These are phyloP conservation scores for Daktulosphaira vitifoliae DNA, from an alignment of 1,140 invertebrate species.

Conservation along the genomic window DNA sequence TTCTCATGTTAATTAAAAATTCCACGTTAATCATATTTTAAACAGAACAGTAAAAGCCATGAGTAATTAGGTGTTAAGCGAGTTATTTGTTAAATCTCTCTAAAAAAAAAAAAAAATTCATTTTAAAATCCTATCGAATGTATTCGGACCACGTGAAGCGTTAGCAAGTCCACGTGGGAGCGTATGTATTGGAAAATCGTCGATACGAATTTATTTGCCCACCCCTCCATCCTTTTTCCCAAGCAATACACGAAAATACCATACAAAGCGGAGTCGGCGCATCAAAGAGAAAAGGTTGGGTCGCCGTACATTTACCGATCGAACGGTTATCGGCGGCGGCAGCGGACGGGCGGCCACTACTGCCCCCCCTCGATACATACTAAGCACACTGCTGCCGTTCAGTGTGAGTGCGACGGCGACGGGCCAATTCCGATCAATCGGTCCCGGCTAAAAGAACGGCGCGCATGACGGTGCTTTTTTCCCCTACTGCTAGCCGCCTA, in stretches of 20 bases:
- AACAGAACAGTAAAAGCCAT: too few species aligned
- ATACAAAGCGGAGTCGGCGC: background rate
- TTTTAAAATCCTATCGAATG: too few species aligned
- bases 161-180: background rate
- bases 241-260: constrained; percentile 22
- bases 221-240: background rate
- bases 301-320: background rate
- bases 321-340: constrained; percentile 30
- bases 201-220: constrained; percentile 12
- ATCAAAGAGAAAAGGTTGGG: background rate
- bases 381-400: too few species aligned
- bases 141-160: too few species aligned
- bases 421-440: constrained; percentile 30
- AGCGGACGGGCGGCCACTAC: too few species aligned
- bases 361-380: too few species aligned
- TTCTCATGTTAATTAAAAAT: too few species aligned
- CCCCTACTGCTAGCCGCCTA: background rate
- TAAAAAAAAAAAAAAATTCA: too few species aligned
- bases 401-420: too few species aligned
- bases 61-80: too few species aligned
- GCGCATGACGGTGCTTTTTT: constrained; percentile 24
- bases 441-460: background rate
- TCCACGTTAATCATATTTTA: too few species aligned
- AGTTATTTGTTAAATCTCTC: too few species aligned
- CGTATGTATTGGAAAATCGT: constrained; percentile 25